Base-by-base conservation (phyloP, 2,113 vertebrate species). In the Cinclus mexicanus region DNA sequence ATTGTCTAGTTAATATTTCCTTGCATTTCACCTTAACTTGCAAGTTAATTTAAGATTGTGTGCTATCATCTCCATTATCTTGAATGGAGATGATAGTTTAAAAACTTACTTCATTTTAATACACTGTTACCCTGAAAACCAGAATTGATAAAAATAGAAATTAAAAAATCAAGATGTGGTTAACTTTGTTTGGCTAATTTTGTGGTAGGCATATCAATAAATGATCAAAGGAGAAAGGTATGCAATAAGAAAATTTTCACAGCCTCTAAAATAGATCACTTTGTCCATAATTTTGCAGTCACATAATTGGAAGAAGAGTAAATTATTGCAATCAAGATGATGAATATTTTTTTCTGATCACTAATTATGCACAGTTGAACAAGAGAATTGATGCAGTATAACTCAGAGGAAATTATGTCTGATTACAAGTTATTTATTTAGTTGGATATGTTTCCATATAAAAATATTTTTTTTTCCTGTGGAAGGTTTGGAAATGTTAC, bases 241-340 rank as follows among this genome's bases (percentile, higher is more conserved):
- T 39, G 53, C 53, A 88, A 44, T 52, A 85, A 71, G 33, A 75
- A 90, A 71, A n/a, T 52, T 71, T 92, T 50, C 28, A 60, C 24
- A 68, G 5, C 29, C 5, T 88, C 79, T 55, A 28, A 86, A 85
- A 76, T n/a, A 83, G 61, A 93, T 64, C 7, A 69, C 5, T 76
- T 93, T 71, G 92, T 83, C 13, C 22, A 56, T 16, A 77, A 52
- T 83, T 92, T 90, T 79, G 7, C 57, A 80, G 83, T 52, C 46
- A 52, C 11, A 17, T 83, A 85, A 88, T 92, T 94, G 63, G 82
- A 92, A 63, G 39, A 70, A 75, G 56, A 63, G 31, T 44, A 83
- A 83, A 88, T 90, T 88, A 64, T 68, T 72, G 71, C 80, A 93
- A 95, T 95, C 79, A 94, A 83, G 83, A 56, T 72, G 75, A 94